These are phyloP conservation scores for Autographa gamma DNA, from an alignment of 2,888 invertebrate species.

Conservation along the genomic window DNA sequence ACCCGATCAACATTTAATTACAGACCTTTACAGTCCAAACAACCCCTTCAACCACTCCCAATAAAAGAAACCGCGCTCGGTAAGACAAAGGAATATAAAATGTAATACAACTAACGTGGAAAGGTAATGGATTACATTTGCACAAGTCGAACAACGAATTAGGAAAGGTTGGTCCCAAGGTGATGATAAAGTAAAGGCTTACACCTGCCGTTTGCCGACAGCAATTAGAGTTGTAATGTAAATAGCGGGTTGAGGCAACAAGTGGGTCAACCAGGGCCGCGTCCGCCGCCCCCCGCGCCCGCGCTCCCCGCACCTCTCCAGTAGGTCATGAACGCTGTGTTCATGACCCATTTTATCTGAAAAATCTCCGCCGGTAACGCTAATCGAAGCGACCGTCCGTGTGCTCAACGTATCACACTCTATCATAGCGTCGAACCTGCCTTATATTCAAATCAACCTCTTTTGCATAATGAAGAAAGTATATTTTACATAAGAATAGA, in stretches of 20 bases:
- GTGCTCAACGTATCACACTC: slow-evolving; percentile 38
- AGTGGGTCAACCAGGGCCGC: slow-evolving; percentile 84
- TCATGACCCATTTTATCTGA: slow-evolving; percentile 86
- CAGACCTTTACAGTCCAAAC: slow-evolving; percentile 9
- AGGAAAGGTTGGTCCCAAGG: slow-evolving; percentile 68
- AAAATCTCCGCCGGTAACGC: slow-evolving; percentile 68
- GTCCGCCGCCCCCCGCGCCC: slow-evolving; percentile 54
- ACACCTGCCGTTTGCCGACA: slow-evolving; percentile 72
- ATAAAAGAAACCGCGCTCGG: slow-evolving; percentile 13
- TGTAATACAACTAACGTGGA: slow-evolving; percentile 43
- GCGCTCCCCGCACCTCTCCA: slow-evolving; percentile 55
- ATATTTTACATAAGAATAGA: background rate
- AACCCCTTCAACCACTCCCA: slow-evolving; percentile 9
- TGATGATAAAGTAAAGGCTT: slow-evolving; percentile 69
- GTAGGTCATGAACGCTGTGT: slow-evolving; percentile 84
- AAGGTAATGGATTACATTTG: slow-evolving; percentile 57
- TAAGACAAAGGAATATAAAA: slow-evolving; percentile 23
- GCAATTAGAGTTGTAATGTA: slow-evolving; percentile 81
- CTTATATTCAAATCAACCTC: slow-evolving; percentile 25
- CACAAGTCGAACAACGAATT: slow-evolving; percentile 65
- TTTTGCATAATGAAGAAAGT: background rate
- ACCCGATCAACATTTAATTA: slow-evolving; percentile 43
- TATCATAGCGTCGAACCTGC: slow-evolving; percentile 13
- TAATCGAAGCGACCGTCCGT: slow-evolving; percentile 61
- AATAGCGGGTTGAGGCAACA: slow-evolving; percentile 84